These are phyloP conservation scores for Agonopterix subpropinquella DNA, from an alignment of 2,888 invertebrate species.

Conservation along the genomic window DNA sequence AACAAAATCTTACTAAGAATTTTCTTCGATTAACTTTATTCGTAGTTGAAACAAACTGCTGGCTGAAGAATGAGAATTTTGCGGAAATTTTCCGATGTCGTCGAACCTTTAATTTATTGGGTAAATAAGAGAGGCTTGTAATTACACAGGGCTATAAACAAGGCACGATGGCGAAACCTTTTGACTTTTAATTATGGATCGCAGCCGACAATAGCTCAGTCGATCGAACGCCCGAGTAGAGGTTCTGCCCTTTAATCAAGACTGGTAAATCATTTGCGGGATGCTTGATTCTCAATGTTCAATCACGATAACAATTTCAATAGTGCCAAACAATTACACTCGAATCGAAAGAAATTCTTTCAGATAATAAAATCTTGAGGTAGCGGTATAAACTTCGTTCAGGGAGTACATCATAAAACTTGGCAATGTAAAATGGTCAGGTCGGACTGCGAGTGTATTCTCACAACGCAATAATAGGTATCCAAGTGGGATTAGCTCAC, in stretches of 20 bases:
- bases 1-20: conserved; percentile 30
- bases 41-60: neutral
- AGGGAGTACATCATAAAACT: too few species aligned
- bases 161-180: conserved; percentile 43
- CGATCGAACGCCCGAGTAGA: conserved; percentile 22
- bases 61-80: conserved; percentile 2
- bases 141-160: conserved; percentile 51
- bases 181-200: conserved; percentile 58
- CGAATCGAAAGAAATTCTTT: too few species aligned
- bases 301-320: conserved; percentile 16
- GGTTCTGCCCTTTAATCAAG: conserved; percentile 52
- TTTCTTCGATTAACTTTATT: conserved; percentile 21
- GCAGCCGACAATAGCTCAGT: conserved; percentile 36
- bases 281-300: conserved; percentile 18
- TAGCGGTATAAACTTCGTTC: too few species aligned
- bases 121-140: conserved; percentile 33
- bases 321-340: conserved; percentile 1
- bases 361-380: too few species aligned
- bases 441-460: too few species aligned
- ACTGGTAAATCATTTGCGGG: conserved; percentile 44
- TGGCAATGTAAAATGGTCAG: too few species aligned
- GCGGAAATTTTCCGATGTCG: conserved; percentile 30
- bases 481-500: too few species aligned
- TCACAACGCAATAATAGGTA: too few species aligned
- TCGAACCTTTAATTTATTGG: conserved; percentile 40